Evolutionary conservation across 1,140 invertebrate genomes (phyloP), one percentile per base, ranked within the genome.

Genomic region (Magallana gigas): DNA sequence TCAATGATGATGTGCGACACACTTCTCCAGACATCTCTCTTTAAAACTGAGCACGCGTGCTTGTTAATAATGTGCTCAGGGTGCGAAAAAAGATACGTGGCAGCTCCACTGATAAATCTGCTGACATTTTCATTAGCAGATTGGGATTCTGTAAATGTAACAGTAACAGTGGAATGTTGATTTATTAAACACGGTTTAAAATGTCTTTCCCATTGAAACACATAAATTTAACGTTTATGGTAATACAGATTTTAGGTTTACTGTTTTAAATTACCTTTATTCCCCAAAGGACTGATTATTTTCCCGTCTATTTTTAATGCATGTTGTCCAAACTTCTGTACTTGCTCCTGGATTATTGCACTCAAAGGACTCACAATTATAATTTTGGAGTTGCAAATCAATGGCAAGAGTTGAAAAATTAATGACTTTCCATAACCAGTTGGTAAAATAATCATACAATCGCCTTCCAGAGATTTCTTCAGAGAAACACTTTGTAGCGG

Each of bases 1-100:
- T 86, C 85, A 23, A 86, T 60, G 16, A 86, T 23, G n/a, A 82
- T 48, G 36, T 86, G 57, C 9, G 71, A 29, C 8, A 86, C 62
- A n/a, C 9, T 57, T 16, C 81, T 36, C 48, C 64, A 58, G 11
- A 8, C 57, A 82, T 56, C 57, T 9, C 56, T 23, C 48, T 56
- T 57, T 14, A 58, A 14, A 36, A 76, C 59, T 18, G 80, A 68
- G n/a, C 57, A 86, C 2, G 59, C 23, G 16, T 86, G 59, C 8
- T 86, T 86, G 8, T 60, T 86, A 7, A 86, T 12, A 1, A 86
- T 8, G 11, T 81, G 11, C 29, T 86, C 85, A 58, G 85, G 85
- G 29, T 86, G 85, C n/a, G 68, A 12, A 80, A 86, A 29, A n/a
- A 85, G 3, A 59, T 76, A 57, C 12, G 23, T 85, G 18, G n/a